Conservation (phyloP, 2,888 invertebrate genomes). For the Himalopsyche kuldschensis region DNA sequence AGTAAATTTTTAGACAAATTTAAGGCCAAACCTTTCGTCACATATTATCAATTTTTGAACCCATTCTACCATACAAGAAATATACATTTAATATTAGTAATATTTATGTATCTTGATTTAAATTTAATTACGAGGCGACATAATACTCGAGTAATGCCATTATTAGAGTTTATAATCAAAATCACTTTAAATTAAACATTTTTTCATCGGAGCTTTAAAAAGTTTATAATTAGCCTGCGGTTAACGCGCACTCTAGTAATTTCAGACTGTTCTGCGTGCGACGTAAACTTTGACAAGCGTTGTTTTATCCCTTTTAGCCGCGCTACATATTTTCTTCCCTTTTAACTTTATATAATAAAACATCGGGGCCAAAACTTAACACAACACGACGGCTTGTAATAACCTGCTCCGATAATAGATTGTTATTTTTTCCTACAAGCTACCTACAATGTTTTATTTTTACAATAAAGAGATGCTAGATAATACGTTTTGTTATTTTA, state of each 20-base stretch:
- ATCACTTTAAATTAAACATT: no score
- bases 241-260: not conserved
- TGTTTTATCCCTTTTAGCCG: not conserved
- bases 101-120: no score
- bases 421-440: slow-evolving; percentile 3
- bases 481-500: not conserved
- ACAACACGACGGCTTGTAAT: not conserved
- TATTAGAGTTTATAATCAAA: no score
- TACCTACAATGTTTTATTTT: not conserved
- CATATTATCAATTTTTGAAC: no score
- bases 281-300: not conserved
- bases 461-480: not conserved
- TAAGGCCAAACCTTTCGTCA: no score
- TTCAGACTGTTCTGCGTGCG: not conserved
- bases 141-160: no score
- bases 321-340: slow-evolving; percentile 2
- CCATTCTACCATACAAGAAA: no score
- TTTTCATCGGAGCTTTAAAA: not conserved
- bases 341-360: slow-evolving; percentile 10
- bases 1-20: no score
- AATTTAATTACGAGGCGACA: no score
- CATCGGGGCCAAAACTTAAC: not conserved
- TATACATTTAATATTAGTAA: no score
- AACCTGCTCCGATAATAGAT: slow-evolving; percentile 8
- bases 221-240: not conserved